Percentiles rank a stretch among this genome's conserved stretches.
These are phyloP conservation scores for Larimichthys polyactis DNA, from an alignment of 2,113 vertebrate species.

Conservation along the genomic window DNA sequence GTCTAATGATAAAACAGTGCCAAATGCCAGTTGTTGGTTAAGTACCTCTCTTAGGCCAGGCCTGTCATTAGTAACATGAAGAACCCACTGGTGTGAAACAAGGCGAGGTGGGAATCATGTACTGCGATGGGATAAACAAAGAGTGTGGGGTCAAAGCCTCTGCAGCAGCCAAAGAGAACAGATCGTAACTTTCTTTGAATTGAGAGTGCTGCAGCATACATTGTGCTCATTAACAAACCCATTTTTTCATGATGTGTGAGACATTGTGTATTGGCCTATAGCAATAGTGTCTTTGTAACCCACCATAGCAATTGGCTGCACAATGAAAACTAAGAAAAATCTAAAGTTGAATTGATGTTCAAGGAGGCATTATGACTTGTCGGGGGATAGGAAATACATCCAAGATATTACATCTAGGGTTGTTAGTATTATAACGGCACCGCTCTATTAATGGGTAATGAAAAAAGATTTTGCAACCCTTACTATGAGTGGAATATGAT, in stretches of 20 bases:
- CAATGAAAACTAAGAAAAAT: conserved; percentile 40
- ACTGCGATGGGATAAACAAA: conserved; percentile 78
- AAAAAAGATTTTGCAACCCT: conserved; percentile 24
- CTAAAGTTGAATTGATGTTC: conserved; percentile 52
- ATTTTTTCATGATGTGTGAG: conserved; percentile 64
- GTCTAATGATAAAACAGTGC: conserved; percentile 81
- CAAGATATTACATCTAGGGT: conserved; percentile 38
- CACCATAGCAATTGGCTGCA: conserved; percentile 40
- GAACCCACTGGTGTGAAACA: conserved; percentile 71
- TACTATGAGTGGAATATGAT: conserved; percentile 4
- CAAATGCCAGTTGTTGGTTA: conserved; percentile 80
- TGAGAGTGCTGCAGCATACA: conserved; percentile 21
- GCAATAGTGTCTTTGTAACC: conserved; percentile 39
- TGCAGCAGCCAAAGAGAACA: conserved; percentile 57
- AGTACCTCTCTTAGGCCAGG: conserved; percentile 70
- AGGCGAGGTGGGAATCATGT: conserved; percentile 60
- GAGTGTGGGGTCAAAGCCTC: conserved; percentile 72
- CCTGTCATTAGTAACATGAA: conserved; percentile 75
- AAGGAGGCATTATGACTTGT: conserved; percentile 24
- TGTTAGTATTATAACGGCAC: conserved; percentile 38
- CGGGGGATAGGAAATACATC: conserved; percentile 38
- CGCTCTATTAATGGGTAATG: conserved; percentile 27
- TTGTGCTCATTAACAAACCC: conserved; percentile 58
- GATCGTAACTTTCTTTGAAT: conserved; percentile 65
- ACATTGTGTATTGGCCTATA: conserved; percentile 24